Percentiles rank a stretch among this genome's conserved stretches.
Evolutionary conservation across 2,113 vertebrate genomes (phyloP).

Genomic region (Takifugu flavidus): DNA sequence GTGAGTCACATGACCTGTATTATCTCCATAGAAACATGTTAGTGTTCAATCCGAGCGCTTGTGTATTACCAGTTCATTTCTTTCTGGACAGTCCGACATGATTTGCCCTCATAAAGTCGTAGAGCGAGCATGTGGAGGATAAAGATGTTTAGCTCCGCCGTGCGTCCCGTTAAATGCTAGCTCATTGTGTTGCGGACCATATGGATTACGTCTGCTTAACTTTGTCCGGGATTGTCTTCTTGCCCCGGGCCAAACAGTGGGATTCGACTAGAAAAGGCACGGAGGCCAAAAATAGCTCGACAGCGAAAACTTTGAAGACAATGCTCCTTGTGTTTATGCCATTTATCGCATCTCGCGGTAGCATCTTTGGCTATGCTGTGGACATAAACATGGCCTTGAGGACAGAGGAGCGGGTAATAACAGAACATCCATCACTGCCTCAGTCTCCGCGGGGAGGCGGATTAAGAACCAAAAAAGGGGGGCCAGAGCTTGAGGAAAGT

Average conservation of each 20-base stretch:
- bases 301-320: not conserved
- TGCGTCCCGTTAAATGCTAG: not conserved
- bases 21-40: not conserved
- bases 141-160: not conserved
- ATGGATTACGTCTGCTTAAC: conserved; percentile 5
- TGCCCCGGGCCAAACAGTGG: conserved; percentile 14
- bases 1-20: not conserved
- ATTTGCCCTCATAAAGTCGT: not conserved
- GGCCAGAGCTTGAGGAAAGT: conserved; percentile 27
- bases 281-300: not conserved
- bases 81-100: not conserved
- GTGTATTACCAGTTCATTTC: no score
- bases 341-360: not conserved
- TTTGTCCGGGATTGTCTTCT: conserved; percentile 8
- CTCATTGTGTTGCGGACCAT: conserved; percentile 5
- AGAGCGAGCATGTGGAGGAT: not conserved
- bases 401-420: conserved; percentile 4
- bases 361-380: not conserved
- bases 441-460: conserved; percentile 38
- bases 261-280: conserved; percentile 1
- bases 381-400: not conserved
- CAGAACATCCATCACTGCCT: conserved; percentile 6
- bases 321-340: not conserved
- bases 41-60: no score
- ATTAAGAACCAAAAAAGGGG: conserved; percentile 51